Evolutionary conservation across 2,113 vertebrate genomes (phyloP), one percentile per base, ranked within the genome.

Genomic region (Lamprotornis superbus): DNA sequence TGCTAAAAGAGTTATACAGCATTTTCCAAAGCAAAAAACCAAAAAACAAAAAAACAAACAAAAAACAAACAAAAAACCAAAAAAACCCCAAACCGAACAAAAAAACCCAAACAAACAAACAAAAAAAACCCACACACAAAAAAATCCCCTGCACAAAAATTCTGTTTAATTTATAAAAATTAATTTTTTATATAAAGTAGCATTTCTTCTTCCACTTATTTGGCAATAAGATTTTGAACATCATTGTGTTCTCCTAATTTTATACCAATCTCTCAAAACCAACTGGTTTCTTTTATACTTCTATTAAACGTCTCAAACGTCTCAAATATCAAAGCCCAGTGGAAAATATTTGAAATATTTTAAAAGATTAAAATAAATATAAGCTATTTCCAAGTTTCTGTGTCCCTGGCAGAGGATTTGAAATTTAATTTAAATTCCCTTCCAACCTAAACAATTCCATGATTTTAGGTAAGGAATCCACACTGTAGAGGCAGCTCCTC

Each of bases 131-230:
- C n/a, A n/a, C n/a, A n/a, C n/a, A n/a, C n/a, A 50, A 28, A 27
- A 3, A 55, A 23, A 0, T n/a, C n/a, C 20, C 1, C 12, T 25
- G 13, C 22, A 50, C 13, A 61, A 12, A 65, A n/a, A 2, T 55
- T 63, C 20, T 11, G 4, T 39, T 39, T 39, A 39, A 39, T 39
- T 39, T 39, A 39, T 39, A 39, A 39, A 39, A 39, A 39, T 11
- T 39, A 39, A 11, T 35, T 20, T 39, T 63, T 53, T 37, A 69
- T 78, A 50, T 7, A 64, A 82, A 87, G 4, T 55, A 42, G 21
- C 4, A 83, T 80, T 83, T 95, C 14, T 81, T 57, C 30, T 12
- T 73, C 37, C 22, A 30, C 35, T 75, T 84, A 35, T 49, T 63
- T 94, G 25, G 25, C 27, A 89, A 49, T 65, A 77, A 57, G 11